Base-by-base conservation (phyloP, 2,113 vertebrate species). In the Tamias sibiricus region DNA sequence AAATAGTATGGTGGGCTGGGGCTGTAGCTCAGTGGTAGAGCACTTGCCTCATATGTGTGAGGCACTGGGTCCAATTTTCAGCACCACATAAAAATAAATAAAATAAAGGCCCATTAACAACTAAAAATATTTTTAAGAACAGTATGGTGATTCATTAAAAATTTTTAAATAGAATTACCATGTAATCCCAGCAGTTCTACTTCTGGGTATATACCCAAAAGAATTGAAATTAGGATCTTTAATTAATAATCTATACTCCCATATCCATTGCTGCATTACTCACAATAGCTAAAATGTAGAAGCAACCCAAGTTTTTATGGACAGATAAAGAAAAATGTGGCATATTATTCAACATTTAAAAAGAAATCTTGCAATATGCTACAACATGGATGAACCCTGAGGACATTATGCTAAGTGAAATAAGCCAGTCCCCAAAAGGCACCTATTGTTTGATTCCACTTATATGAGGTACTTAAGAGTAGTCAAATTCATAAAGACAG, bases 111-210 rank as follows among this genome's bases (percentile, higher is more conserved):
- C 20, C 54, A 57, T 8, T 20, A 6, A 57, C 54, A 22, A 24
- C 54, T 57, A 57, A 57, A 57, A 57, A 57, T 24, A 57, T 24
- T 57, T 57, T 57, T 24, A 22, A 44, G 57, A 74, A 84, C 5
- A 77, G 30, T 84, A 76, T 64, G 9, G 87, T 64, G 42, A 80
- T 79, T 77, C 42, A 52, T 77, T 30, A 84, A 86, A 95, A n/a
- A 37, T 32, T 79, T 86, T 35, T 54, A 94, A 90, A 86, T 93
- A 90, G 80, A 94, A 86, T 83, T 88, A 77, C 8, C 44, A 90
- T 90, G 80, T 68, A 54, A 86, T 90, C 54, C 44, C 26, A 74
- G 26, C 80, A 93, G 57, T 66, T 96, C 64, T 10, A 86, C 37
- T 85, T 86, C 44, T 79, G 66, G 66, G 69, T 72, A 72, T 57